Percentiles rank a stretch among this genome's conserved stretches.
These are phyloP conservation scores for Microchirus variegatus DNA, from an alignment of 2,797 vertebrate genomes.

Conservation along the genomic window DNA sequence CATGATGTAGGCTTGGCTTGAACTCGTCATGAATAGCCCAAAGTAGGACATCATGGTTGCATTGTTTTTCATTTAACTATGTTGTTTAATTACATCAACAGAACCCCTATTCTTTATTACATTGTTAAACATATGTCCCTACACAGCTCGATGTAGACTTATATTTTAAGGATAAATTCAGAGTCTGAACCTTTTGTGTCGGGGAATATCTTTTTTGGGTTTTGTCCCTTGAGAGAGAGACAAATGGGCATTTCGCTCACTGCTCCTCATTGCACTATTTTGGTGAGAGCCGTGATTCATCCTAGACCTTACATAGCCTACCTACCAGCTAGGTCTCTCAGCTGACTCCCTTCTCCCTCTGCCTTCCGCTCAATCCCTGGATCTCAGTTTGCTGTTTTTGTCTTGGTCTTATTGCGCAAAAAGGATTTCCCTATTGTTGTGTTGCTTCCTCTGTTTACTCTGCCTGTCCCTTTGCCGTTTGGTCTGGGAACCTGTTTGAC, in stretches of 20 bases:
- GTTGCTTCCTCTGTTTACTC: constrained; percentile 19
- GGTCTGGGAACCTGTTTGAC: constrained; percentile 34
- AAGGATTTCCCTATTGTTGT: constrained; percentile 35
- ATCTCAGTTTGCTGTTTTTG: constrained; percentile 12
- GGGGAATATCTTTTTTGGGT: constrained; percentile 49
- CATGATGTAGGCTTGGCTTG: constrained; percentile 6
- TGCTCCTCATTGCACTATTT: constrained; percentile 75
- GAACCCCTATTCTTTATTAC: neutral
- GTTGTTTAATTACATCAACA: neutral
- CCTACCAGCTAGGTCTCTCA: constrained; percentile 45
- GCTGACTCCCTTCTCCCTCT: constrained; percentile 6
- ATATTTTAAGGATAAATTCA: constrained; percentile 42
- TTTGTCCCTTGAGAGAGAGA: constrained; percentile 59
- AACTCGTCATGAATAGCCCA: constrained; percentile 4
- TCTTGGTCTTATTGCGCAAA: constrained; percentile 27
- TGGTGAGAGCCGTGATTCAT: constrained; percentile 78
- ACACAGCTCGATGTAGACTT: constrained; percentile 3
- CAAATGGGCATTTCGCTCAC: constrained; percentile 67
- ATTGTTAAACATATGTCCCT: constrained; percentile 2
- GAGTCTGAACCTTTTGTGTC: constrained; percentile 44
- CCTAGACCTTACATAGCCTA: constrained; percentile 59
- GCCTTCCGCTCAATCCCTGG: constrained; percentile 4
- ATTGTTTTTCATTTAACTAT: neutral
- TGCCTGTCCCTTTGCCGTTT: constrained; percentile 35
- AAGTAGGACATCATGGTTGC: neutral